Evolutionary conservation across 2,888 invertebrate genomes (phyloP), one percentile per base, ranked within the genome.

Genomic region (Drosophila heteroneura): DNA sequence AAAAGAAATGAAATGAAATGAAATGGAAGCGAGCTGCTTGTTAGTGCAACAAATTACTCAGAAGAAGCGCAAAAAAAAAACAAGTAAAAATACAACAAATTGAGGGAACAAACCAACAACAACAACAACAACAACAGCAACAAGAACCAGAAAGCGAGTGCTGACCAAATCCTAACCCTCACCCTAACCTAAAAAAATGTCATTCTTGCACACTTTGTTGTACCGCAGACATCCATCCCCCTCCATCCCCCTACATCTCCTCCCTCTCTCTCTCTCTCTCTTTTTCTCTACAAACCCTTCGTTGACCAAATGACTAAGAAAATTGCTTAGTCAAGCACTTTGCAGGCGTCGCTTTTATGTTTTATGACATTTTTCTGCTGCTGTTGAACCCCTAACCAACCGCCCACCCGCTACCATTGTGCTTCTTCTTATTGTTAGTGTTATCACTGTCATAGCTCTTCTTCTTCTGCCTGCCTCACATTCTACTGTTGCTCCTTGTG

Each of bases 301-400:
- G 69, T 70, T 83, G 83, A 79, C 87, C 87, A 87, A 83, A 84
- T 86, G 83, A 82, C 87, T 81, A 83, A 86, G 87, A 87, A 87
- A 84, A 84, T 84, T 84, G 83, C 87, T 87, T 84, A 82, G 87
- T 79, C 87, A 81, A 87, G 87, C 83, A 86, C 87, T 84, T 83
- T 83, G 74, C 83, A 87, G 83, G 85, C 83, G 82, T 86, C 83
- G 87, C 83, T 75, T 87, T 82, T 82, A 87, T 84, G 76, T 87
- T 84, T 86, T 87, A 84, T 86, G 83, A 84, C 85, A 87, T 87
- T 82, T 79, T 59, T 69, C 77, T 70, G 53, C 26, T 41, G 37
- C 41, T 64, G 32, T 16, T 49, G n/a, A 1, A 19, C 56, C 37
- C 10, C 39, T 19, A 26, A 14, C 6, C 10, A 3, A 4, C 10